Base-by-base conservation (phyloP, 2,113 vertebrate genomes). In the Cyprinodon brontotheroides region DNA sequence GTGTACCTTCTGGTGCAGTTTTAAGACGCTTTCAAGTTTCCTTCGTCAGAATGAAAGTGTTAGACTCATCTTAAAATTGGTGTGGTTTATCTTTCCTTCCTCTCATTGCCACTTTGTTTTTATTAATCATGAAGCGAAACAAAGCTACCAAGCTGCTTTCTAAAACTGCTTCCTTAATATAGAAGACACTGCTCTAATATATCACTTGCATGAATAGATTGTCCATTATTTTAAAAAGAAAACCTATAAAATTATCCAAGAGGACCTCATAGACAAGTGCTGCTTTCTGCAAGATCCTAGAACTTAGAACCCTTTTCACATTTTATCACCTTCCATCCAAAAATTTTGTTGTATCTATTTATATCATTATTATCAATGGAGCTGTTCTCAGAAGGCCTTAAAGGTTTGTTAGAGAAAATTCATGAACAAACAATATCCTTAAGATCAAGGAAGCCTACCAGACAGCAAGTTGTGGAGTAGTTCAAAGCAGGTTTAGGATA, bases 1-100 rank as follows among this genome's bases (percentile, higher is more conserved):
- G 0, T 62, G 40, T 29, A 77, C 53, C 43, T 83, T 69, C 62
- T 39, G 29, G 47, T 40, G 71, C 62, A 57, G 20, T 73, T 65
- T 73, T 47, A 61, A 40, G 37, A 40, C 4, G 43, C 45, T 53
- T 64, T 64, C 12, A 72, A 53, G 45, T 73, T 64, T 40, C 11
- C 47, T 53, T 7, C 45, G 10, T 15, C 8, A 5, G n/a, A 36
- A 38, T 62, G 29, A 47, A n/a, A 9, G 60, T 11, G 57, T 72
- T 11, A 61, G 43, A 47, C 13, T 63, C 8, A 50, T 39, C 15
- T 53, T 22, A n/a, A 71, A 73, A 73, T 64, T 17, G 1, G 38
- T 64, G 12, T 4, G 40, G 1, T 40, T 63, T 15, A 38, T 50
- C 63, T 13, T 45, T 13, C 4, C n/a, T 61, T 41, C 29, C 5